Conservation (phyloP, 2,113 vertebrate species). For the Mirza zaza region DNA sequence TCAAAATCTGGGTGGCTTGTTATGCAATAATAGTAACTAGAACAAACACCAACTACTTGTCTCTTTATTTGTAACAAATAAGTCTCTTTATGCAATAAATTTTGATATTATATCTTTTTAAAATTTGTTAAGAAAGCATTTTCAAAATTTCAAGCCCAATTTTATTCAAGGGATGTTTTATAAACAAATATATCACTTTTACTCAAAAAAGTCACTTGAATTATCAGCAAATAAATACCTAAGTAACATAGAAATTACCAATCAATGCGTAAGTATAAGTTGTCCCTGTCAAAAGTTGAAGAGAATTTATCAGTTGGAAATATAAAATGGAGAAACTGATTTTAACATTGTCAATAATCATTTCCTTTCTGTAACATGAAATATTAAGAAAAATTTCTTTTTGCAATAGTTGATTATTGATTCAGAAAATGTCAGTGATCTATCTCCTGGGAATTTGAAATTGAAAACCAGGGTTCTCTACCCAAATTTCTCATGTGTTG, state of each 20-base stretch:
- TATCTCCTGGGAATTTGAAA: not conserved
- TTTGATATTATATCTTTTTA: not conserved
- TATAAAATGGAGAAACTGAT: not conserved
- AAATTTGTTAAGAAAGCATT: not conserved
- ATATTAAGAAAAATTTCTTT: not conserved
- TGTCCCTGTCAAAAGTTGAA: not conserved
- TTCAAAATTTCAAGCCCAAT: not conserved
- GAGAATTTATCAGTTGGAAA: not conserved
- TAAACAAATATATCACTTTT: not conserved
- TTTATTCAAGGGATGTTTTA: not conserved
- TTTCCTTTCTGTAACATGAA: not conserved
- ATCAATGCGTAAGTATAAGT: not conserved
- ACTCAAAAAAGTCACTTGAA: not conserved
- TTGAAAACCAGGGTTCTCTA: not conserved
- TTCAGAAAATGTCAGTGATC: not conserved
- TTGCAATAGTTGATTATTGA: not conserved
- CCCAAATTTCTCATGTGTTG: not conserved
- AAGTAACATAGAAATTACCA: not conserved
- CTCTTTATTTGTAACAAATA: not conserved
- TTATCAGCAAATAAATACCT: not conserved
- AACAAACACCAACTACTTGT: not conserved
- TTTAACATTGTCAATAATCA: not conserved
- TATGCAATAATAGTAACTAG: not conserved
- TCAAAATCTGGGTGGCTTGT: not conserved
- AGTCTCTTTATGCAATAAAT: not conserved